Percentiles rank a stretch among this genome's conserved stretches.
Evolutionary conservation across 1,140 invertebrate genomes (phyloP).

Genomic region (Sitophilus oryzae): DNA sequence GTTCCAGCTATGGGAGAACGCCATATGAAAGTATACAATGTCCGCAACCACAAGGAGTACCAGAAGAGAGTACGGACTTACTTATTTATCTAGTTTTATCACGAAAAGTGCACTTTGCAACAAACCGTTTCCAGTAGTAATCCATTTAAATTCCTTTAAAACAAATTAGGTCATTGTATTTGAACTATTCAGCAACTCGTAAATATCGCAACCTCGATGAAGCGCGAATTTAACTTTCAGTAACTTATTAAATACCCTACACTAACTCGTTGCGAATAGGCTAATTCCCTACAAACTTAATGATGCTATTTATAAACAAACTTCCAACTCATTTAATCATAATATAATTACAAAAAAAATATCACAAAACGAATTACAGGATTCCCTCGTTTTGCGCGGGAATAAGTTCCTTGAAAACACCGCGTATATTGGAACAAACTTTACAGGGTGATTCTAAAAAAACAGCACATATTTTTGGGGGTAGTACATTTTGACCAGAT

Average conservation of each 20-base stretch:
- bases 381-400: too few relatives aligned
- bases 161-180: background rate
- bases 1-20: slow-evolving; percentile 80
- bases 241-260: background rate
- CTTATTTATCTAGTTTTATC: background rate
- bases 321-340: too few relatives aligned
- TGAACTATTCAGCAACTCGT: background rate
- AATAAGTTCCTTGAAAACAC: too few relatives aligned
- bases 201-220: background rate
- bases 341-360: too few relatives aligned
- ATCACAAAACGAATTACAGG: too few relatives aligned
- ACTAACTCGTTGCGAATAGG: background rate
- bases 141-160: background rate
- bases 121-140: background rate
- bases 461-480: too few relatives aligned
- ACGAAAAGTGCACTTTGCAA: too few relatives aligned
- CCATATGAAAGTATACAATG: slow-evolving; percentile 82
- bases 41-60: slow-evolving; percentile 73
- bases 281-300: background rate
- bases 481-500: too few relatives aligned
- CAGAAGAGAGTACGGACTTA: slow-evolving; percentile 73
- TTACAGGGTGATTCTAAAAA: too few relatives aligned
- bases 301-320: too few relatives aligned
- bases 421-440: too few relatives aligned
- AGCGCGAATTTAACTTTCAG: background rate